Evolutionary conservation across 2,797 vertebrate species (phyloP).

Genomic region (Meriones psammophilus): DNA sequence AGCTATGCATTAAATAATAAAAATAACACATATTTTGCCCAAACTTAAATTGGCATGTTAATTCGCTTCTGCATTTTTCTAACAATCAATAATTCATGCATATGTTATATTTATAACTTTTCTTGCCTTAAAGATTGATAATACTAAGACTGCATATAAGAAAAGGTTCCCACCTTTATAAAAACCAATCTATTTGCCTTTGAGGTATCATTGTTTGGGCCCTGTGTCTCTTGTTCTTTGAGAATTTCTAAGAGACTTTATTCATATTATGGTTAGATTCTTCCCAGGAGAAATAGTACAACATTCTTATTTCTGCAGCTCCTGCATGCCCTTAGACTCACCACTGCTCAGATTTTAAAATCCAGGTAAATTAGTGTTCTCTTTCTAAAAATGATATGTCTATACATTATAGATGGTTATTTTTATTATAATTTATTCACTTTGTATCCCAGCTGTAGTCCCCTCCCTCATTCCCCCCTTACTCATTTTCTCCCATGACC

Average conservation of each 20-base stretch:
- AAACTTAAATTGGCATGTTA: background rate
- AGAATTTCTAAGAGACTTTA: background rate
- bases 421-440: background rate
- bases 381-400: conserved; percentile 13
- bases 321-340: background rate
- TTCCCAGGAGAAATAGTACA: background rate
- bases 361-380: background rate
- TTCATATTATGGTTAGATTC: background rate
- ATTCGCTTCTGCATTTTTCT: background rate
- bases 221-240: background rate
- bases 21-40: background rate
- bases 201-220: background rate
- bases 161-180: background rate
- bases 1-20: background rate
- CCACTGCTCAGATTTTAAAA: conserved; percentile 52
- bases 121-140: background rate
- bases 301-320: background rate
- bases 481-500: too few species aligned
- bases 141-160: background rate
- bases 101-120: background rate
- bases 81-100: background rate
- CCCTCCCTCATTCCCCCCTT: too few species aligned
- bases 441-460: too few species aligned
- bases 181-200: background rate
- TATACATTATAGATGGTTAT: conserved; percentile 24